Evolutionary conservation across 2,888 invertebrate species (phyloP), one percentile per base, ranked within the genome.

Genomic region (Orthosia gothica): DNA sequence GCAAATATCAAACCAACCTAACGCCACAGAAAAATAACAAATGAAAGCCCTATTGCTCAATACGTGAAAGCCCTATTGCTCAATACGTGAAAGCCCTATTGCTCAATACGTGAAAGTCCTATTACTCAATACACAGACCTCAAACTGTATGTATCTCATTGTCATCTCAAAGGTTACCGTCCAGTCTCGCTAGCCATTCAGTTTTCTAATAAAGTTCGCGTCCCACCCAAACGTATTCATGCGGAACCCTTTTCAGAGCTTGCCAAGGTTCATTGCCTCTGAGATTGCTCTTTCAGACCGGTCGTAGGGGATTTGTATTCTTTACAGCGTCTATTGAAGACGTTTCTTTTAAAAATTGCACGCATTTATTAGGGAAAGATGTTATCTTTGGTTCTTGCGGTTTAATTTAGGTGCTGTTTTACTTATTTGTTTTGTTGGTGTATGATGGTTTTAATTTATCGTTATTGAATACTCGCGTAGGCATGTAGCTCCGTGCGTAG

Each of bases 211-310:
- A 82, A 85, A 70, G 70, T 63, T 64, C 63, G 70, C 65, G 54
- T 23, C 32, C 70, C 70, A 63, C 54, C 54, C 54, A 73, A 77
- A 77, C 26, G 64, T 82, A 81, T 82, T 84, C 87, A 81, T 81
- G 64, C 49, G 72, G 76, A 84, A 82, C 76, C 82, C 65, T 84
- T 84, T 79, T 70, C 70, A 76, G 63, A 80, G 70, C 71, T 50
- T 20, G 70, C n/a, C 63, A 67, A 76, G 76, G 78, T 79, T 82
- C 76, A 80, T 75, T 71, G 82, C 80, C 72, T 83, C 66, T 57
- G 62, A 74, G 68, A 87, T 86, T 85, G 77, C 74, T 67, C 68
- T 78, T 84, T 78, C 69, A 82, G n/a, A 72, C 45, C 70, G 70
- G 40, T 58, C 65, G 63, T 61, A 67, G 63, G 45, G 63, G 69